Percentiles rank a stretch among this genome's conserved stretches.
Conservation (phyloP, 2,888 invertebrate genomes). For the Tenthredo amoena region DNA sequence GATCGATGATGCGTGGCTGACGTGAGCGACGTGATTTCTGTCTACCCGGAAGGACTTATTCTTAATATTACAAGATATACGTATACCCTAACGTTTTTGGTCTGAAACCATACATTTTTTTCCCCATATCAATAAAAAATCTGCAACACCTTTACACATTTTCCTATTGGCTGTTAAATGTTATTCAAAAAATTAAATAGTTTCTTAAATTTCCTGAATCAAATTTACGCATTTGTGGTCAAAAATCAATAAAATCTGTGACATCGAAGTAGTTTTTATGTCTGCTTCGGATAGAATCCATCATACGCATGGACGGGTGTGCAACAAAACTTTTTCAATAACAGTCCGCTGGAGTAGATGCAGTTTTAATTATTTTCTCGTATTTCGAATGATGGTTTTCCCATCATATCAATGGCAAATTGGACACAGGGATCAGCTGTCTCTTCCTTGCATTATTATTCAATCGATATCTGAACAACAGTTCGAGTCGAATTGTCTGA, state of each 20-base stretch:
- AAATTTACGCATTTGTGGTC: neutral
- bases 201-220: too few species aligned
- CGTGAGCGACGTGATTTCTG: constrained; percentile 31
- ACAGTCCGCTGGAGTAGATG: neutral
- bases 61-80: neutral
- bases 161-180: too few species aligned
- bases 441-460: neutral
- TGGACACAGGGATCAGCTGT: neutral
- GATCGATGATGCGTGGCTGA: constrained; percentile 55
- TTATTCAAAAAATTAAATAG: too few species aligned
- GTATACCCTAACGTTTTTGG: neutral
- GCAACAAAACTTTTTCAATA: neutral
- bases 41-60: constrained; percentile 51
- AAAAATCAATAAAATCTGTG: neutral
- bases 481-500: neutral
- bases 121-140: too few species aligned
- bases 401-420: neutral
- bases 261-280: neutral
- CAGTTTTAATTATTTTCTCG: neutral
- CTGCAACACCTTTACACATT: too few species aligned
- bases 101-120: neutral
- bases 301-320: neutral
- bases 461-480: neutral
- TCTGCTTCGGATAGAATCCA: neutral
- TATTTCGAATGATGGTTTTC: neutral